These are phyloP conservation scores for Platysternon megacephalum DNA, from an alignment of 2,113 vertebrate genomes.

Conservation along the genomic window DNA sequence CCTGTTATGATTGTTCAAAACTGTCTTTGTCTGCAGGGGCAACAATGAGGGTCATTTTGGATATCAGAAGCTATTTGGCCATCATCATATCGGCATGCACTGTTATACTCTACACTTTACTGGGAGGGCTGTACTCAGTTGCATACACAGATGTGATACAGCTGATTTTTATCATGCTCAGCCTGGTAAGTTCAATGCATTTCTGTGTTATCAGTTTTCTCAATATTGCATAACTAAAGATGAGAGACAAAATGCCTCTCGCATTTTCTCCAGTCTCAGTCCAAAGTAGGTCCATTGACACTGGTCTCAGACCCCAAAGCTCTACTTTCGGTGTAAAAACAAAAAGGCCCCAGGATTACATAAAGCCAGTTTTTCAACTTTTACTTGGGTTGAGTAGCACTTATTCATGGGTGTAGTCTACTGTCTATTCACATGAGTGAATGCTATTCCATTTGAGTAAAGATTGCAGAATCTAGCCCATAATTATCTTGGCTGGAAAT, in stretches of 20 bases:
- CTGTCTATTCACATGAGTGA: neutral
- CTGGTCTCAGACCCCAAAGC: neutral
- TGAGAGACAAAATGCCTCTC: neutral
- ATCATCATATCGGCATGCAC: constrained; percentile 83
- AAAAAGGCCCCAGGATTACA: neutral
- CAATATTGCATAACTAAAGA: neutral
- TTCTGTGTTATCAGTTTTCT: constrained; percentile 10
- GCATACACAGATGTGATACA: constrained; percentile 89
- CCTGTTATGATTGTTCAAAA: neutral
- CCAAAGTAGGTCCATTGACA: neutral
- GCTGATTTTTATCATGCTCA: constrained; percentile 83
- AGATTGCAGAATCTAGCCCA: neutral
- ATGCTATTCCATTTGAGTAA: neutral
- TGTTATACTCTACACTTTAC: constrained; percentile 84
- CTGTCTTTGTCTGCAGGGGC: constrained; percentile 74
- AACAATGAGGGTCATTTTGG: constrained; percentile 85
- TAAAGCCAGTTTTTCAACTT: neutral
- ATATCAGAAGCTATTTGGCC: constrained; percentile 78
- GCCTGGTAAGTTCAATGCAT: constrained; percentile 77
- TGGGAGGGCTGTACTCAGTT: constrained; percentile 88
- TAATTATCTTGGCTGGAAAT: neutral
- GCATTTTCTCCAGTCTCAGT: neutral
- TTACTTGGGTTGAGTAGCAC: neutral
- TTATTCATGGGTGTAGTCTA: neutral
- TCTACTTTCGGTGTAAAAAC: neutral